Base-by-base conservation (phyloP, 1,140 invertebrate species). In the Periplaneta americana region DNA sequence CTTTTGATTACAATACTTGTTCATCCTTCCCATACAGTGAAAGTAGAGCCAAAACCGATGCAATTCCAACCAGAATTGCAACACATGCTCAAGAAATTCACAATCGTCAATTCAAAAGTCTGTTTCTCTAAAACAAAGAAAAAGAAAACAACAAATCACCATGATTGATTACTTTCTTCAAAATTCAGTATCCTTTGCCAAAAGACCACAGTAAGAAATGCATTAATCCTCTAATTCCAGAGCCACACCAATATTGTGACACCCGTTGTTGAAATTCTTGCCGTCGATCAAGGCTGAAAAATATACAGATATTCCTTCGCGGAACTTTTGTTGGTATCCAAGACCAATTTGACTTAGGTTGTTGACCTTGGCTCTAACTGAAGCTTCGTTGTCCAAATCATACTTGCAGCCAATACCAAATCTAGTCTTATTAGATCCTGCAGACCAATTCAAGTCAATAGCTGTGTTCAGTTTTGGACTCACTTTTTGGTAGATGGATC, bases 241-340 rank as follows among this genome's bases (percentile, higher is more conserved):
- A 84, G 96, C 96, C 82, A 98, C 88, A 87, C 98, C 97, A 83
- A 98, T 91, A 89, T 99, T 98, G 91, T 99, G 98, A 81, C 98
- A 97, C 84, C 98, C 98, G 84, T 95, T 95, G 88, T 98, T 98
- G 91, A 99, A 98, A 91, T 98, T 98, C 91, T 98, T 98, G 75
- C 96, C 97, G 89, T 99, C 97, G 86, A 99, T 94, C 85, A 98
- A 92, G 39, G 96, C 92, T 37, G 97, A 98, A 84, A 99, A 90
- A 74, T 95, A 97, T 81, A 99, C 88, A 85, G 94, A 95, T 80
- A 99, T 94, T 87, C 97, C 97, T 87, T 97, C 94, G 85, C 96
- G 94, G 78, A 99, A 89, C 88, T 94, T 96, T 88, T 99, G 98
- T 88, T 97, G 95, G 87, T 98, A 99, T 77, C 97, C 96, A 85